phyloP scores from a whole-genome alignment of 2,797 vertebrate species.

The Neostethus bicornis region DNA sequence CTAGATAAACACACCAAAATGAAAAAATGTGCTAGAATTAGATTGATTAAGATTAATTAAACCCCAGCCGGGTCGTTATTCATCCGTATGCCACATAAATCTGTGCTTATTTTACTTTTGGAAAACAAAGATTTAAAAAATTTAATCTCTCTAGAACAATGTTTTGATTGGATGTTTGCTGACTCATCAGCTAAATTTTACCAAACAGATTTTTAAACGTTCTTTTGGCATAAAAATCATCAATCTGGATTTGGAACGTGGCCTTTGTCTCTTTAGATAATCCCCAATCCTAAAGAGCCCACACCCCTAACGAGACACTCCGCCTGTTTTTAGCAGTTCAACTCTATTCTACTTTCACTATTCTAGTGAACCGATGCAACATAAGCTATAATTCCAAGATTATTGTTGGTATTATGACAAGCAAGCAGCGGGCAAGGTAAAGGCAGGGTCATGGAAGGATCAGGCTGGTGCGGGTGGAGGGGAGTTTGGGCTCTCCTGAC shows the following conservation, averaged over 20 bases:
- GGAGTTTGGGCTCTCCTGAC: constrained; percentile 68
- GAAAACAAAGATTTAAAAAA: constrained; percentile 25
- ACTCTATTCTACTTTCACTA: constrained; percentile 13
- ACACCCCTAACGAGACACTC: constrained; percentile 25
- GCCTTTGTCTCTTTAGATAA: constrained; percentile 35
- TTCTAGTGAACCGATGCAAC: constrained; percentile 4
- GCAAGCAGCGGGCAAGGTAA: constrained; percentile 12
- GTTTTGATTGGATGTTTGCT: constrained; percentile 55
- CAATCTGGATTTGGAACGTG: constrained; percentile 38
- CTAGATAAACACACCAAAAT: too few relatives aligned
- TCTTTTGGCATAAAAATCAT: constrained; percentile 33
- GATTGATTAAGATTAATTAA: too few relatives aligned
- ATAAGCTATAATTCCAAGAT: constrained; percentile 56
- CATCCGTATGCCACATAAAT: constrained; percentile 27
- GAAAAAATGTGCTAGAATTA: too few relatives aligned
- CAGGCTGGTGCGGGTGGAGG: constrained; percentile 17
- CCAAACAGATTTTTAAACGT: constrained; percentile 57
- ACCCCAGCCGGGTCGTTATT: too few relatives aligned
- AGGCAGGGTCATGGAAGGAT: constrained; percentile 49
- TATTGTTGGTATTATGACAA: constrained; percentile 30
- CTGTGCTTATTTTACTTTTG: constrained; percentile 25
- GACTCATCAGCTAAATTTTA: constrained; percentile 36
- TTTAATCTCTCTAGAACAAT: constrained; percentile 48
- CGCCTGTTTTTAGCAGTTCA: constrained; percentile 24
- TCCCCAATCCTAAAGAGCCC: constrained; percentile 31